Base-by-base conservation (phyloP, 2,888 invertebrate genomes). In the Oligia fasciuncula region DNA sequence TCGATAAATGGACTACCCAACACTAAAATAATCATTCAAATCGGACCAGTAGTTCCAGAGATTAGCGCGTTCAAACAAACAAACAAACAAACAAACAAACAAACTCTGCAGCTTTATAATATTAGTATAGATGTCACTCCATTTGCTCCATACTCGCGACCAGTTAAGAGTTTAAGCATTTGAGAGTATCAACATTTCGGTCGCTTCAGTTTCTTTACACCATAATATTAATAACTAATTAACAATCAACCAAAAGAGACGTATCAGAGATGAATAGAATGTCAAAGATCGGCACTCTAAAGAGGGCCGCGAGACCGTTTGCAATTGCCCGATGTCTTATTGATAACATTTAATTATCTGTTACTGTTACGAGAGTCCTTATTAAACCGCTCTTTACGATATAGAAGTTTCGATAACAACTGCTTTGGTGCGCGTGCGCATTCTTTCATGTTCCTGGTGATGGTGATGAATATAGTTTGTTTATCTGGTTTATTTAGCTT, bases 331-430 rank as follows among this genome's bases (percentile, higher is more conserved):
- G 54, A 83, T 72, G 46, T 60, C 49, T 65, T 57, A 82, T 62
- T 82, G 83, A 86, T 84, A 84, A 83, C 73, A 70, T 77, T 49
- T 49, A 13, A 49, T 49, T 83, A 79, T 73, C 75, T 63, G 43
- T 60, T 51, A 68, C 19, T 68, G 35, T 74, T 72, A 77, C 29
- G 62, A 67, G 71, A 3, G 57, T 63, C n/a, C 54, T 66, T 70
- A 85, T 49, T 62, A 17, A 54, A 46, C 35, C n/a, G 23, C 14
- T 54, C 13, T 75, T 72, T 67, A 72, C 40, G 71, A 81, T 29
- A 54, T 82, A 75, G 46, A 14, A 80, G 76, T 43, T n/a, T 75
- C 67, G 19, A 43, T 82, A 57, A 43, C 13, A 23, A 46, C 67
- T 49, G 51, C 19, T 68, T 78, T 63, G 4, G 23, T 35, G 11